Percentiles rank a stretch among this genome's conserved stretches.
Evolutionary conservation across 2,888 invertebrate species (phyloP).

Genomic region (Julus scanicus): DNA sequence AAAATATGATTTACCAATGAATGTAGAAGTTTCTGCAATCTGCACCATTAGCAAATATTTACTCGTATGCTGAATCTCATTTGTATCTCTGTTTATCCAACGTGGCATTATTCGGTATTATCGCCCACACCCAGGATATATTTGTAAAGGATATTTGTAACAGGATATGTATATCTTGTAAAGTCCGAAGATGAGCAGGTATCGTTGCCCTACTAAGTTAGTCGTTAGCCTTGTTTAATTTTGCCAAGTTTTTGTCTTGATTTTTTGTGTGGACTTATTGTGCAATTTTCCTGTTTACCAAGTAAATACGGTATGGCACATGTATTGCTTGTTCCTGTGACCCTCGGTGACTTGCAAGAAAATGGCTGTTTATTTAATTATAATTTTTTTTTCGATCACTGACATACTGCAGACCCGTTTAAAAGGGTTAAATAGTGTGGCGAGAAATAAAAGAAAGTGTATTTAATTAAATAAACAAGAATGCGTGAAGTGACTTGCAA

Average conservation of each 20-base stretch:
- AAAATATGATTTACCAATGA: neutral
- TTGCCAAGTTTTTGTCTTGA: neutral
- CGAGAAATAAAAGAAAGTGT: neutral
- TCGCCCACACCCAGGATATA: neutral
- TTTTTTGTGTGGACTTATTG: neutral
- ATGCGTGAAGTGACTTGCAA: constrained; percentile 40
- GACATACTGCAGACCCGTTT: neutral
- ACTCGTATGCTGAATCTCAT: neutral
- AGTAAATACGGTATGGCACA: neutral
- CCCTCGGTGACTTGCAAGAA: constrained; percentile 24
- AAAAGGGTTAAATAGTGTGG: neutral
- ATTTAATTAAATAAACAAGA: constrained; percentile 42
- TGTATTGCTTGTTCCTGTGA: constrained; percentile 22
- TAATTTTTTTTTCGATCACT: constrained; percentile 12
- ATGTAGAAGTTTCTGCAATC: neutral
- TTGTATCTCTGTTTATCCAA: neutral
- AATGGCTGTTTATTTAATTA: neutral
- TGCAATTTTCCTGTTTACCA: neutral
- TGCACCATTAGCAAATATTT: neutral
- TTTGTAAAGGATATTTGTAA: no score
- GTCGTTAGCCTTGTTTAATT: neutral
- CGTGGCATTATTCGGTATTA: neutral
- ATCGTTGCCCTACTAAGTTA: neutral
- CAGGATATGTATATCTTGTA: neutral
- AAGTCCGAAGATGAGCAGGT: neutral